Percentiles rank a stretch among this genome's conserved stretches.
phyloP scores from a whole-genome alignment of 1,140 invertebrate genomes.

The Euura saliciscinereae region DNA sequence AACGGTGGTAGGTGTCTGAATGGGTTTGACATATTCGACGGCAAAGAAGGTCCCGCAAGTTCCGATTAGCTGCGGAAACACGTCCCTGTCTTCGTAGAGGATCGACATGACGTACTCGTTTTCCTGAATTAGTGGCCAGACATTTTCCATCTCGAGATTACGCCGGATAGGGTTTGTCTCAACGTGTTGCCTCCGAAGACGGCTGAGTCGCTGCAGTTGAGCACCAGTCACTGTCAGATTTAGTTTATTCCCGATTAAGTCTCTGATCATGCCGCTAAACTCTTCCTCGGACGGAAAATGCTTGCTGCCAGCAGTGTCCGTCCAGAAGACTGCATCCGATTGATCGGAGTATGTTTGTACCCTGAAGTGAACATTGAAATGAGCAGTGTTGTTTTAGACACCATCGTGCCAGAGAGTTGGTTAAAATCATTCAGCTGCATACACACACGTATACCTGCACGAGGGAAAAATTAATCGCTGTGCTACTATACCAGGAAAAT shows the following conservation, averaged over 20 bases:
- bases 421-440: too few species aligned
- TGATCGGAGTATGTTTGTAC: constrained; percentile 32
- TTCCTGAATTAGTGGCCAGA: constrained; percentile 69
- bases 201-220: constrained; percentile 56
- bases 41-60: constrained; percentile 70
- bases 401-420: too few species aligned
- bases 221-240: constrained; percentile 59
- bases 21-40: constrained; percentile 65
- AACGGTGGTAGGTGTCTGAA: constrained; percentile 45
- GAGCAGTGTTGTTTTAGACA: too few species aligned
- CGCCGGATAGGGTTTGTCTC: constrained; percentile 50
- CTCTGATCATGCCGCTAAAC: constrained; percentile 60
- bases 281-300: constrained; percentile 62
- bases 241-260: constrained; percentile 59
- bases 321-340: constrained; percentile 55
- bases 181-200: constrained; percentile 51
- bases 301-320: constrained; percentile 52
- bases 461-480: too few species aligned
- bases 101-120: constrained; percentile 70
- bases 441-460: too few species aligned
- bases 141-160: constrained; percentile 65
- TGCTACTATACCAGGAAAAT: too few species aligned
- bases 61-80: constrained; percentile 71
- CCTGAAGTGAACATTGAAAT: constrained; percentile 21
- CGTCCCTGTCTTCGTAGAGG: constrained; percentile 63